These are phyloP conservation scores for Notolepis coatsorum DNA, from an alignment of 2,797 vertebrate species.

Conservation along the genomic window DNA sequence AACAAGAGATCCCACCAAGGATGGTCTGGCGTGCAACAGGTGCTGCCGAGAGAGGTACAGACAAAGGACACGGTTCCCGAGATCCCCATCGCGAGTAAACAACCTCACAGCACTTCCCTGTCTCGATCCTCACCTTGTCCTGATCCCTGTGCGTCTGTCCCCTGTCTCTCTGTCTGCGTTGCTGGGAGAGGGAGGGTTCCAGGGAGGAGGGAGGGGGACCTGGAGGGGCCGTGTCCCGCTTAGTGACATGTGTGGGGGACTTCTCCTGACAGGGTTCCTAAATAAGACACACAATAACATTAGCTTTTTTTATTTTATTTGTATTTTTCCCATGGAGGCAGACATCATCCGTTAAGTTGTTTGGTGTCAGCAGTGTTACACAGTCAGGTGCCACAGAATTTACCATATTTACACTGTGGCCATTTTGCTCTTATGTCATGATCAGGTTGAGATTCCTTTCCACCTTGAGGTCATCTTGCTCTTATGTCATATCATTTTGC, in stretches of 20 bases:
- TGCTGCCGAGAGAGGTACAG: not conserved
- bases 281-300: slow-evolving; percentile 29
- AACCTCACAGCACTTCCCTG: not conserved
- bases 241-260: slow-evolving; percentile 28
- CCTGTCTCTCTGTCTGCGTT: slow-evolving; percentile 70
- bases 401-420: too few species aligned
- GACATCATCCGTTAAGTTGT: not conserved
- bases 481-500: too few species aligned
- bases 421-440: too few species aligned
- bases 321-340: not conserved
- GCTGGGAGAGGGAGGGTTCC: slow-evolving; percentile 79
- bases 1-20: not conserved
- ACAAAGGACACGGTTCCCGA: not conserved
- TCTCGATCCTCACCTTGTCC: slow-evolving; percentile 65
- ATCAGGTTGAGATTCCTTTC: too few species aligned
- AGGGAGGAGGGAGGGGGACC: slow-evolving; percentile 63
- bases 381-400: too few species aligned
- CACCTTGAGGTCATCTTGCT: too few species aligned
- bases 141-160: slow-evolving; percentile 50
- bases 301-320: not conserved
- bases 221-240: slow-evolving; percentile 34
- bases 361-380: not conserved
- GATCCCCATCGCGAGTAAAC: too few species aligned
- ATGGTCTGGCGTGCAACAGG: not conserved
- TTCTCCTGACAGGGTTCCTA: slow-evolving; percentile 75